Base-by-base conservation (phyloP, 2,797 vertebrate species). In the Crax fasciolata region DNA sequence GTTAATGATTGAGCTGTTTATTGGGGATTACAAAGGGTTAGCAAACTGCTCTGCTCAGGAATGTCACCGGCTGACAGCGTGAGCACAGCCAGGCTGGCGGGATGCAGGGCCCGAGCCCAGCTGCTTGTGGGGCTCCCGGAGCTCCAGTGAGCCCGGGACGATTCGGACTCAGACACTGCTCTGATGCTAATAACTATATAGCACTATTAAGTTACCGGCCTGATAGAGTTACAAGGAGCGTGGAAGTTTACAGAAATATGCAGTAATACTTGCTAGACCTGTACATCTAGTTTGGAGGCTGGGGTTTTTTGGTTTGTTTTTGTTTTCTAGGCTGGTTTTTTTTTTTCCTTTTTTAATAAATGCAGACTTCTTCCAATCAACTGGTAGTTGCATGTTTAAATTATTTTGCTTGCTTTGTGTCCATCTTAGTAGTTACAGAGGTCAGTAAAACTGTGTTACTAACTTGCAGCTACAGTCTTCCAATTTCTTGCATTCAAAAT, bases 201-300 rank as follows among this genome's bases (percentile, higher is more conserved):
- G 81, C 57, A 54, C 78, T 52, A n/a, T 91, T 62, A 41, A 77
- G 78, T 96, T 96, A 55, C 93, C 2, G 2, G 57, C 1, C 10
- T 71, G 95, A 25, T 84, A 77, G 95, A 68, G 89, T 95, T 94
- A 87, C 95, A 91, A 25, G 95, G 89, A 96, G 91, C 2, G 13
- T 93, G 91, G 93, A 88, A 95, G 82, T 63, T 92, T 14, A 85
- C 95, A 96, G 57, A 96, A 96, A 94, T 96, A 96, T 94, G 96
- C 65, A 68, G 96, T 63, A 91, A 61, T 93, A 87, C 96, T 71
- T 72, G 96, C 72, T 51, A 48, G 91, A 96, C 96, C 87, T 95
- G 96, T 89, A 92, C 66, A 4, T 95, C 95, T 9, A 43, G 89
- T 94, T 65, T 95, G 95, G 91, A 78, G 82, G 75, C 86, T 93